Evolutionary conservation across 2,113 vertebrate genomes (phyloP), one percentile per base, ranked within the genome.

Genomic region (Sminthopsis crassicaudata): DNA sequence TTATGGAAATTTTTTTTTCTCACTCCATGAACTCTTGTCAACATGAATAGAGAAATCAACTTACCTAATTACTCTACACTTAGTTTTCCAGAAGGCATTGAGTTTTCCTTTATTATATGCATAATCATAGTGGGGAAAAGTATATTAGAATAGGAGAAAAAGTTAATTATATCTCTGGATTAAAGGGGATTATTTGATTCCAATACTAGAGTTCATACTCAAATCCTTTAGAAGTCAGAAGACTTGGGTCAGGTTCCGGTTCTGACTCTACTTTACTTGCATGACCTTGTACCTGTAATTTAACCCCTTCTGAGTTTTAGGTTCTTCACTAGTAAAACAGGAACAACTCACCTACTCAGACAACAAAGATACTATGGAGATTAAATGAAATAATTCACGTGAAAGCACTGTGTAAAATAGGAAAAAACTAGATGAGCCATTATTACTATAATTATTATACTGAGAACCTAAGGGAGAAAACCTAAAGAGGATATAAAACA

Each of bases 11-110:
- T 57, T 9, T 46, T 76, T 46, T 76, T 94, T 95, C 46, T 92
- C 84, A 53, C 9, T 95, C 95, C 10, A 92, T 23, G 24, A 67
- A 67, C 12, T 67, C 12, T 67, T 67, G 30, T 36, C 60, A 67
- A 67, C 30, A 36, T 67, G 60, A 11, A 36, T 94, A 50, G 91
- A 94, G 90, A 91, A 27, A 2, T 8, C 7, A 91, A 1, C 57
- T 94, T 93, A 36, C 8, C 46, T 91, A 90, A 88, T 94, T 94
- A 97, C 93, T 91, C 91, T 91, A 54, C 67, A 90, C 19, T 94
- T 88, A 3, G 94, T 91, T 93, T 26, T 93, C 90, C 94, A 76
- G 46, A 91, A 26, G 91, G n/a, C 52, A 88, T 1, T 6, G 1
- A 93, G 10, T 23, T 93, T 60, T 48, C 16, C 84, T 48, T 94